phyloP scores from a whole-genome alignment of 2,888 invertebrate genomes.

The Apamea anceps region DNA sequence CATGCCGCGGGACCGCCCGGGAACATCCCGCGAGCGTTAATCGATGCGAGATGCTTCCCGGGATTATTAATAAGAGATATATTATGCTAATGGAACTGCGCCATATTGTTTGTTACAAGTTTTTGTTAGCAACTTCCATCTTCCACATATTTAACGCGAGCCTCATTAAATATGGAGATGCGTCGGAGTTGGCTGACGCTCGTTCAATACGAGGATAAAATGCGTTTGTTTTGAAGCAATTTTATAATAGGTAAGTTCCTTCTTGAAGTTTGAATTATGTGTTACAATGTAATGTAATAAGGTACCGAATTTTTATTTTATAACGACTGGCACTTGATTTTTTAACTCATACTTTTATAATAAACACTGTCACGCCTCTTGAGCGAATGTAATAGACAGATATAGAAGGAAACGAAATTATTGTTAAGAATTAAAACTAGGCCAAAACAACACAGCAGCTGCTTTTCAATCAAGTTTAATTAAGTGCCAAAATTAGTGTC shows the following conservation, averaged over 20 bases:
- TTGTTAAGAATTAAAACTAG: background rate
- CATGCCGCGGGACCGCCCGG: constrained; percentile 37
- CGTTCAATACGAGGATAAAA: background rate
- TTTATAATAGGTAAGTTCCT: background rate
- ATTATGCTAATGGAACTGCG: constrained; percentile 64
- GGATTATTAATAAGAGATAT: constrained; percentile 66
- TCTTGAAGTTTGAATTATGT: background rate
- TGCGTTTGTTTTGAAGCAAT: background rate
- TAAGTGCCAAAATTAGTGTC: constrained; percentile 26
- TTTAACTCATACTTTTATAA: background rate
- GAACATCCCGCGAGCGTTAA: constrained; percentile 55
- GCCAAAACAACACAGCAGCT: background rate
- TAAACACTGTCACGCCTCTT: background rate
- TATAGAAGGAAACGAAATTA: background rate
- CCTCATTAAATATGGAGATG: constrained; percentile 56
- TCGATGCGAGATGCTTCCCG: constrained; percentile 56
- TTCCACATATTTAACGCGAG: constrained; percentile 56
- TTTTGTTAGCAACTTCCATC: constrained; percentile 55
- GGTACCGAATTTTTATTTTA: too few relatives aligned
- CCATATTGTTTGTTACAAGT: constrained; percentile 65
- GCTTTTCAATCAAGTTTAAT: constrained; percentile 26
- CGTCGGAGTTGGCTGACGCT: constrained; percentile 13
- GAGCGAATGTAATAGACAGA: background rate
- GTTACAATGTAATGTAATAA: background rate
- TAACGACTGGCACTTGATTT: background rate